Conservation (phyloP, 2,888 invertebrate species). For the Apodemia duryi region DNA sequence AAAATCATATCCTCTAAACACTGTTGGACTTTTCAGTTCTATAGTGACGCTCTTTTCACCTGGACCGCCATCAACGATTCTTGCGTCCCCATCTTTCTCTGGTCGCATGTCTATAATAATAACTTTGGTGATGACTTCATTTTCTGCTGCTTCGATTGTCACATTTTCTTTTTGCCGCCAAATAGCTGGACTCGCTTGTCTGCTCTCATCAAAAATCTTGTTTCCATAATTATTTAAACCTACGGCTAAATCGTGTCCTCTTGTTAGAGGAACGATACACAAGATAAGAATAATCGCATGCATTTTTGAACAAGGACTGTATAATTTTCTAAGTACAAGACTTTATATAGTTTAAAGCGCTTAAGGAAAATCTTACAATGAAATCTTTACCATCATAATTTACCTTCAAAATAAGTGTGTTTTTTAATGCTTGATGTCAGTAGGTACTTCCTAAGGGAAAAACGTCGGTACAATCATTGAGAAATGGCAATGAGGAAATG, state of each 20-base stretch:
- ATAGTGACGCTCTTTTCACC: constrained; percentile 58
- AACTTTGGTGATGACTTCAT: constrained; percentile 52
- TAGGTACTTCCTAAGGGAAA: constrained; percentile 63
- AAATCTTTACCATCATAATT: constrained; percentile 42
- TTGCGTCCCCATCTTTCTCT: constrained; percentile 60
- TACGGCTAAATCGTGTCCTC: constrained; percentile 46
- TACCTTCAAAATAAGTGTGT: constrained; percentile 44
- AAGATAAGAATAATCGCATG: constrained; percentile 34
- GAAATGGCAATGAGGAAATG: constrained; percentile 25
- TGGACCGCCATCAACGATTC: constrained; percentile 56
- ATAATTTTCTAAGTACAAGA: constrained; percentile 35
- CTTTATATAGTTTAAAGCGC: constrained; percentile 48
- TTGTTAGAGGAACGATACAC: constrained; percentile 40
- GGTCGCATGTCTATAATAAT: constrained; percentile 53
- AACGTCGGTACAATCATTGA: constrained; percentile 41
- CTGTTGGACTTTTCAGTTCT: constrained; percentile 60
- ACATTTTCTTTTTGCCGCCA: constrained; percentile 53
- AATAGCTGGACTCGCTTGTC: constrained; percentile 55
- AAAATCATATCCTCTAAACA: constrained; percentile 60
- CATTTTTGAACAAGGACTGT: constrained; percentile 43
- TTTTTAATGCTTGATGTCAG: constrained; percentile 46
- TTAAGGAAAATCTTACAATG: constrained; percentile 59
- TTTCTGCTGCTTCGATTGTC: constrained; percentile 46
- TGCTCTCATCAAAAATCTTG: constrained; percentile 51
- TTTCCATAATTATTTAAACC: constrained; percentile 44